Conservation (phyloP, 2,888 invertebrate species). For the Nemapogon koenigi region DNA sequence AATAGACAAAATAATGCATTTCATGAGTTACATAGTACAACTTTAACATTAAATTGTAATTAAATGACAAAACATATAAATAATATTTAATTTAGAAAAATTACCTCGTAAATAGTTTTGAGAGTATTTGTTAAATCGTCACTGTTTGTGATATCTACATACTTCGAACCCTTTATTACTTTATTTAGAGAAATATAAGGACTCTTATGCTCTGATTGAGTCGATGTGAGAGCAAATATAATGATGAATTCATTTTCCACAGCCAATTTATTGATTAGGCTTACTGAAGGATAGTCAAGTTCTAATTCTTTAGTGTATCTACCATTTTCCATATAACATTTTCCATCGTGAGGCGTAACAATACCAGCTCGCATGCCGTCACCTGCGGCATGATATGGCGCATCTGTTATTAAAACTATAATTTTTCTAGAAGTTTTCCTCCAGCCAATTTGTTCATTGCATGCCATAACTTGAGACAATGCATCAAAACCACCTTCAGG, state of each 20-base stretch:
- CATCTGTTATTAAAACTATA: conserved; percentile 80
- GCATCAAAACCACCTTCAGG: conserved; percentile 91
- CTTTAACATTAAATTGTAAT: too few relatives aligned
- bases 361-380: conserved; percentile 78
- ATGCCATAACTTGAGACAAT: conserved; percentile 76
- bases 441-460: conserved; percentile 78
- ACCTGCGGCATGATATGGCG: conserved; percentile 77
- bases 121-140: too few relatives aligned
- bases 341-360: conserved; percentile 73
- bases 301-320: conserved; percentile 62
- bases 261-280: conserved; percentile 67
- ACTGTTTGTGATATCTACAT: too few relatives aligned
- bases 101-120: too few relatives aligned
- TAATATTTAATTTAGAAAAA: too few relatives aligned
- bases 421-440: conserved; percentile 75
- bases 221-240: conserved; percentile 69
- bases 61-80: too few relatives aligned
- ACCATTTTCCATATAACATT: conserved; percentile 66
- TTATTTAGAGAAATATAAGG: conserved; percentile 59
- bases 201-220: conserved; percentile 27
- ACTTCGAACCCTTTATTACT: conserved; percentile 70
- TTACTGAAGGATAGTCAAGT: conserved; percentile 83
- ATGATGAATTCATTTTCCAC: conserved; percentile 73
- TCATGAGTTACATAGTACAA: too few relatives aligned
- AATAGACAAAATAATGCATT: too few relatives aligned